Base-by-base conservation (phyloP, 2,888 invertebrate species). In the Epirrita christyi region DNA sequence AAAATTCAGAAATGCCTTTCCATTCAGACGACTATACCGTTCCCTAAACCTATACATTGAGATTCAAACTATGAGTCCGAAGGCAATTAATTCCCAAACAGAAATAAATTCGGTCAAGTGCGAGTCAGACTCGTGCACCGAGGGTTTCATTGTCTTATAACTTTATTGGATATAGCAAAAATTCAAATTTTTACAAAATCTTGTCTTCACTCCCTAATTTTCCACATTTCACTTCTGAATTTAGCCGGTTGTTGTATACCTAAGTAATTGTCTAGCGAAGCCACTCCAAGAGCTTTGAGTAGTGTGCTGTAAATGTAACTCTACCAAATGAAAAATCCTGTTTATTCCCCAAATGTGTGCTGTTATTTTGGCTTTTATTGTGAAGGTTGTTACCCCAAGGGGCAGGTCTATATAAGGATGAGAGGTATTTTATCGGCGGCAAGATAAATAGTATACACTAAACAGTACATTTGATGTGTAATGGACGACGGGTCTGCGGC, bases 381-480 rank as follows among this genome's bases (percentile, higher is more conserved):
- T n/a, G 36, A n/a, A 32, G 42, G 11, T 40, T 41, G 28, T 38
- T 38, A 47, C 14, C n/a, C 15, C 15, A 21, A 32, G 32, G 13
- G 28, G 38, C 15, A 8, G 38, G 11, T 36, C n/a, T n/a, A 38
- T 14, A 14, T 40, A 2, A 15, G 14, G 14, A 28, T 14, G 38
- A 37, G 47, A 29, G n/a, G 15, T 21, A 7, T 42, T 32, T 21
- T 43, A 50, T 34, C 32, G 21, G n/a, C 15, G 29, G 28, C 11
- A 34, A 38, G 11, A 13, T 49, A 49, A 41, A 41, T 14, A 49
- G 27, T 41, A 21, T 36, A 36, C 36, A 50, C n/a, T 32, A 34
- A 43, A 36, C 36, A 36, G 34, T 32, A 34, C n/a, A 32, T 34
- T 41, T 50, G 42, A 50, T 34, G 41, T 10, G 37, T 32, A 49